Base-by-base conservation (phyloP, 2,888 invertebrate genomes). In the Drosophila conformis region DNA sequence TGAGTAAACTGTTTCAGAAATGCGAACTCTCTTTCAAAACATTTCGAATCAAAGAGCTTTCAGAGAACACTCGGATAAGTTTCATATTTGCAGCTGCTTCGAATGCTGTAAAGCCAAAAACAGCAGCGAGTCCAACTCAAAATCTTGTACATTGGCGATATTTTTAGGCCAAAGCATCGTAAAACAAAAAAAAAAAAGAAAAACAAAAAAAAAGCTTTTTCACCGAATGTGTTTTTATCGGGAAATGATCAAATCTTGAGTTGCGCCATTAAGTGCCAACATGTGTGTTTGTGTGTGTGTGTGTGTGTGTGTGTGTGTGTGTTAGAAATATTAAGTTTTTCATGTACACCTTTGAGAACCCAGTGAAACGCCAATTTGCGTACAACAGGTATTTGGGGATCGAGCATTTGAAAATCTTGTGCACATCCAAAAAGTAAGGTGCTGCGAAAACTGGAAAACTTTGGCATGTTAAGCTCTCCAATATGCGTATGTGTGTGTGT, bases 111-210 rank as follows among this genome's bases (percentile, higher is more conserved):
- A 35, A 46, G 31, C 35, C 31, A 38, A 57, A 60, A 63, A 49
- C 83, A 80, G 83, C 83, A 69, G 83, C 80, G 80, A 79, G 72
- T 79, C 80, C 68, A 82, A 80, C 80, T 82, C 80, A 82, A 76
- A 73, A 77, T 71, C 31, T 62, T 68, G 35, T 49, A 40, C n/a
- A 46, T 21, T 68, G 56, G 58, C 27, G 82, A 69, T 89, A 84
- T 84, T 84, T 84, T 89, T 84, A 89, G 87, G 74, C 69, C 56
- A 83, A 82, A 76, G 76, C 73, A 83, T 81, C 78, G 66, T 81
- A 69, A 83, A 83, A 80, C 25, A 5, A 35, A 18, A 36, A 54
- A 36, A 54, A 11, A 5, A 35, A 18, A 36, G 36, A 25, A 8
- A 11, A 38, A 8, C 15, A 40, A 49, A 46, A n/a, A 25, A 77